Base-by-base conservation (phyloP, 2,888 invertebrate species). In the Rhagonycha fulva region DNA sequence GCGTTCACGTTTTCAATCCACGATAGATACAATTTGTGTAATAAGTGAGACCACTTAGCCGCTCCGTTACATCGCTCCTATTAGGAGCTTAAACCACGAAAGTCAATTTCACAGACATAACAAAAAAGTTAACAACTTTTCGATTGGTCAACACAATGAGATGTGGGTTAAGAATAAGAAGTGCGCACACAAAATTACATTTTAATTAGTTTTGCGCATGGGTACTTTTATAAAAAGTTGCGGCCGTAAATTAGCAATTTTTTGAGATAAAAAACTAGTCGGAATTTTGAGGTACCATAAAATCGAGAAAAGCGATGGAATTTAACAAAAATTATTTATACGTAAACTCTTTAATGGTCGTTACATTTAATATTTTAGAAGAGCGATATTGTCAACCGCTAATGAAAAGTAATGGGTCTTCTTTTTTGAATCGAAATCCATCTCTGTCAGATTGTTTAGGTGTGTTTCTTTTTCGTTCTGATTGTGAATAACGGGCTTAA, bases 331-430 rank as follows among this genome's bases (percentile, higher is more conserved):
- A 47, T 47, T 47, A 47, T 47, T 47, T 47, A 47, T 47, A 47
- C 47, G 24, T 12, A 66, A 24, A 10, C n/a, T 66, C n/a, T 24
- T 14, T 66, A 66, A 66, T 66, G 19, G 63, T 26, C 63, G 26
- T 66, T 66, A 66, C 63, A 66, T 66, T 66, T 66, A 66, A 66
- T 66, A 66, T 66, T 66, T 66, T 23, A 66, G 24, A 66, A 26
- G 24, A 66, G 76, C 78, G 69, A 81, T 79, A 83, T 81, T 82
- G 82, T 83, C 82, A 80, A 79, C 80, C 81, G 80, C 80, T 83
- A 83, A 83, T 83, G 82, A 83, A 83, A 83, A 83, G 81, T 83
- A 83, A 83, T 83, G 83, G 83, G 80, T 79, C 82, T 81, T 81
- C 82, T 82, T 82, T 82, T 81, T 79, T 79, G 75, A 78, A 71